Evolutionary conservation across 2,888 invertebrate genomes (phyloP).

Genomic region (Archips xylosteana): DNA sequence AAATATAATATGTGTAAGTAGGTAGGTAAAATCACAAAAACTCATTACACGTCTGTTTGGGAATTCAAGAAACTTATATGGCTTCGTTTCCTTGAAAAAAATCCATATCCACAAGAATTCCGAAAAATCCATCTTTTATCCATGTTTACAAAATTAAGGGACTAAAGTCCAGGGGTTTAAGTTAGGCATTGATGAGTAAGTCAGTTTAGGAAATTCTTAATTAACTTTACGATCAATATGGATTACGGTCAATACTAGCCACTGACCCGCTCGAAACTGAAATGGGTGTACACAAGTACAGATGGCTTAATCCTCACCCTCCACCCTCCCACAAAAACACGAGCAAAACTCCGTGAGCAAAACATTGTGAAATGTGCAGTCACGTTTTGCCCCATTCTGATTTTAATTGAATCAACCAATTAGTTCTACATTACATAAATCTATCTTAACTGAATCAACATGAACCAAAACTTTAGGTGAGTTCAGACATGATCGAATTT

Average conservation of each 20-base stretch:
- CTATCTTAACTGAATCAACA: not conserved
- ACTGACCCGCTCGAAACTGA: not conserved
- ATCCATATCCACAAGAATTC: too few species aligned
- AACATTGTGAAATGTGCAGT: slow-evolving; percentile 44
- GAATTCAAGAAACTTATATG: too few species aligned
- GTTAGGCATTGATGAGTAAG: too few species aligned
- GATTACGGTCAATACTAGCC: not conserved
- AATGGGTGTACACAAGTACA: not conserved
- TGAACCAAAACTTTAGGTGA: not conserved
- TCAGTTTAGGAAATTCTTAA: too few species aligned
- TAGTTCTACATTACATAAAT: slow-evolving; percentile 12
- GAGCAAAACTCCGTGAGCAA: slow-evolving; percentile 35
- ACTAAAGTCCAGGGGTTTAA: too few species aligned
- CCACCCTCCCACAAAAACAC: slow-evolving; percentile 1
- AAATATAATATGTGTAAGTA: too few species aligned
- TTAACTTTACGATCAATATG: too few species aligned
- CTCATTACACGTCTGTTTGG: too few species aligned
- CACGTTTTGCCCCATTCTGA: slow-evolving; percentile 48
- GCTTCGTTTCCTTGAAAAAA: too few species aligned
- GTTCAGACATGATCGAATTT: not conserved
- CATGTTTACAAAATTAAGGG: too few species aligned
- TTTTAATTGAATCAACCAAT: slow-evolving; percentile 39
- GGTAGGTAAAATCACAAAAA: too few species aligned
- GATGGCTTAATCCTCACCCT: not conserved
- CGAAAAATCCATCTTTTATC: too few species aligned